Base-by-base conservation (phyloP, 1,140 invertebrate genomes). In the Neuroterus valhalla region DNA sequence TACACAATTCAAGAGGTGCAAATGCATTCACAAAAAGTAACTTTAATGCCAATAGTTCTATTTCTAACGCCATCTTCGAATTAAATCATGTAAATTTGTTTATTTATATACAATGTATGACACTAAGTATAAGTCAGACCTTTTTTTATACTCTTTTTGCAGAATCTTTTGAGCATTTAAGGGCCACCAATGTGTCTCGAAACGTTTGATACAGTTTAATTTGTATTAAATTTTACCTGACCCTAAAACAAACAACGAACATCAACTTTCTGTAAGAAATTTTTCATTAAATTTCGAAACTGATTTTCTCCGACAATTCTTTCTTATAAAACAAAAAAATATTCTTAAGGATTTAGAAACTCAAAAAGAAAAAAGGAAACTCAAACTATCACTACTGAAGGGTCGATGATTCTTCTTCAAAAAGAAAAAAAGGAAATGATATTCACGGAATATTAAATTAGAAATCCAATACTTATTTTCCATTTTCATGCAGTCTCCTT, bases 1-100 rank as follows among this genome's bases (percentile, higher is more conserved):
- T 48, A 19, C n/a, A 48, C 46, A 48, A 48, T 48, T 48, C 46
- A 48, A 48, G 46, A 48, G 46, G 46, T 48, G 46, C n/a, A 3
- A 48, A 8, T 48, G 8, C 15, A n/a, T 17, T 38, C 31, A 8
- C 5, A 38, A n/a, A 48, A 48, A 48, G 17, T 48, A 17, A 48
- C 17, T 48, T 48, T 48, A 48, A 48, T 48, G n/a, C 17, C 17
- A 38, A 38, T 38, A 38, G 8, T 48, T 48, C 2, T 48, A 48
- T 48, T 48, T 8, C 3, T 17, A 48, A 17, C 4, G 46, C 17
- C 15, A 17, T 48, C 8, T 8, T 48, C 46, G 17, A n/a, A 48
- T 48, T n/a, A 19, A n/a, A 48, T 19, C 10, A 2, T 48, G n/a
- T 48, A 3, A 19, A 48, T 48, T 48, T 38, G 31, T 38, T 38